phyloP scores from a whole-genome alignment of 2,888 invertebrate genomes.

The Trypoxylon attenuatum region DNA sequence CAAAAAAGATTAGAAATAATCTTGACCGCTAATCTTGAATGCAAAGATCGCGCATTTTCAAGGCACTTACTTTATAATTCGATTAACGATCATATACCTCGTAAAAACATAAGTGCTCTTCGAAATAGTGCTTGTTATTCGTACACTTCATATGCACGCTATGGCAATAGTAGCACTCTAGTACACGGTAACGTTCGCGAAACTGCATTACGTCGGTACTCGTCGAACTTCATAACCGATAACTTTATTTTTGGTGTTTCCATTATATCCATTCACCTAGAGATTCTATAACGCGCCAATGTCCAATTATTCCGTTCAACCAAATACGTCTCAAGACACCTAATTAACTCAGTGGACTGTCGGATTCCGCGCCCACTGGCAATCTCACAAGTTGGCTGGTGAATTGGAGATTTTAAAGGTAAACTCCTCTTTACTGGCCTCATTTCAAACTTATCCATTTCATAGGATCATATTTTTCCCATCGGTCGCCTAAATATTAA shows the following conservation, averaged over 20 bases:
- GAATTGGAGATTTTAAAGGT: background rate
- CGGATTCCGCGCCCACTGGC: background rate
- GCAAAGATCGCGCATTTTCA: too few relatives aligned
- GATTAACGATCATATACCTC: background rate
- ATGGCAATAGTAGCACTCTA: background rate
- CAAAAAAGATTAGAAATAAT: too few relatives aligned
- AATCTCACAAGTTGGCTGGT: background rate
- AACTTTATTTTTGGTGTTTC: slow-evolving; percentile 27
- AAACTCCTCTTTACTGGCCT: background rate
- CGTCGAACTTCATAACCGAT: slow-evolving; percentile 23
- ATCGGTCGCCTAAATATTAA: too few relatives aligned
- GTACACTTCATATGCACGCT: slow-evolving; percentile 2
- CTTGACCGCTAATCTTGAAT: too few relatives aligned
- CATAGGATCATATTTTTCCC: too few relatives aligned
- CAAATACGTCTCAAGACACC: background rate
- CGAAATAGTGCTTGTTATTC: background rate
- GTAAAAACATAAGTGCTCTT: background rate
- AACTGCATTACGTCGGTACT: slow-evolving; percentile 50
- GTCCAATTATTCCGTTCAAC: background rate
- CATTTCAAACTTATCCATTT: too few relatives aligned
- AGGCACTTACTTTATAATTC: background rate
- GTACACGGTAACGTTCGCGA: slow-evolving; percentile 19
- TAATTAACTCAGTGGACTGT: background rate
- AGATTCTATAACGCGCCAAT: background rate
- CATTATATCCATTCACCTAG: background rate